Conservation (phyloP, 2,797 vertebrate genomes). For the Onychomys arenicola region DNA sequence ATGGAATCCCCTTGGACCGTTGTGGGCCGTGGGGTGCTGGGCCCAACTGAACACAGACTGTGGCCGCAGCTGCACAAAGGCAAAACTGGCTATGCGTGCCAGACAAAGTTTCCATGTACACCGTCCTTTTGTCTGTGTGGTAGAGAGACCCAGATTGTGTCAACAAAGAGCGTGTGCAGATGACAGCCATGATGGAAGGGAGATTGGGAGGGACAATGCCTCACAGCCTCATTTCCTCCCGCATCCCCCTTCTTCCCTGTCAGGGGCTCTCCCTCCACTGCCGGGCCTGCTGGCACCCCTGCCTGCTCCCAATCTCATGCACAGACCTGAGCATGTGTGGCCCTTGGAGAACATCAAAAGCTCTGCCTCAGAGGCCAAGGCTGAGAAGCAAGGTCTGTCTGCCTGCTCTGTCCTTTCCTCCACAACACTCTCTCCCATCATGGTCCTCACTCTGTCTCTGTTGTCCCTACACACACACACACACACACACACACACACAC, state of each 20-base stretch:
- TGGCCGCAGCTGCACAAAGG: accelerated
- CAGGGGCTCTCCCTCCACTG: accelerated
- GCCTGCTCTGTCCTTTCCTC: background rate
- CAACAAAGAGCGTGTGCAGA: accelerated
- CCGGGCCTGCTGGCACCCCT: background rate
- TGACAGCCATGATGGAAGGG: background rate
- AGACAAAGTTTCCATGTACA: too few relatives aligned
- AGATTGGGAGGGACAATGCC: background rate
- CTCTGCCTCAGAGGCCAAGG: background rate
- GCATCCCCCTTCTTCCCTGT: accelerated
- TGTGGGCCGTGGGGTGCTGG: too few relatives aligned
- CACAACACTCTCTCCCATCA: background rate
- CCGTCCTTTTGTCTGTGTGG: background rate
- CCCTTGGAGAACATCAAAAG: accelerated
- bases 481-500: too few relatives aligned
- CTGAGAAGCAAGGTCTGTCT: background rate
- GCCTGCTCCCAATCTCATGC: accelerated
- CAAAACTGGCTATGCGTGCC: accelerated
- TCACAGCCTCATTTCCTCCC: background rate
- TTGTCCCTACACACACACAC: too few relatives aligned
- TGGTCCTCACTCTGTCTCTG: accelerated
- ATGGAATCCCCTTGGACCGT: background rate
- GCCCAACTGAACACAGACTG: accelerated
- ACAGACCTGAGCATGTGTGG: background rate
- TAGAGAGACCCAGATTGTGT: background rate